A percentile compares a stretch with the other conserved stretches of the same genome.
Evolutionary conservation across 2,888 invertebrate genomes (phyloP).

Genomic region (Cheilosia urbana): DNA sequence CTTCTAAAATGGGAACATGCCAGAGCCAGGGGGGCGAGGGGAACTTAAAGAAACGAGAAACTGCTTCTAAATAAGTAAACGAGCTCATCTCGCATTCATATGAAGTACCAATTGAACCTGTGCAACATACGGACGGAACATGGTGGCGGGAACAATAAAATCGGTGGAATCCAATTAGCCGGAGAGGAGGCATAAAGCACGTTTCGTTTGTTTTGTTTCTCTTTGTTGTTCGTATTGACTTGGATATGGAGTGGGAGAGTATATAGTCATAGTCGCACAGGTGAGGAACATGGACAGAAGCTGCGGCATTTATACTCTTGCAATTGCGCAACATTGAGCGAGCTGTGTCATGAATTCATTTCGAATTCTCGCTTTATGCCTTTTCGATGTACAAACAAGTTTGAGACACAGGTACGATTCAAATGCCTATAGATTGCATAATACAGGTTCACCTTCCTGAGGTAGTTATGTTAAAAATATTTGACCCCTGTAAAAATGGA

Average conservation of each 20-base stretch:
- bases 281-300: conserved; percentile 11
- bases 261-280: conserved; percentile 1
- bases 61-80: conserved; percentile 71
- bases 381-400: too few relatives aligned
- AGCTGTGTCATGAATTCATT: background rate
- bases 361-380: background rate
- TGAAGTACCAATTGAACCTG: conserved; percentile 80
- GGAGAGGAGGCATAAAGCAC: conserved; percentile 72
- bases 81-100: conserved; percentile 82
- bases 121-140: conserved; percentile 19
- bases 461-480: too few relatives aligned
- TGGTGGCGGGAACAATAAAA: conserved; percentile 70
- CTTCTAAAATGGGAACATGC: conserved; percentile 15
- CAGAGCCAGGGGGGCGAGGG: background rate
- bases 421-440: too few relatives aligned
- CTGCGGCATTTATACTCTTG: background rate
- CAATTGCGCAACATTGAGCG: background rate
- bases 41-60: conserved; percentile 48
- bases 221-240: background rate
- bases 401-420: too few relatives aligned
- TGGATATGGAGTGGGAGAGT: background rate
- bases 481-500: too few relatives aligned
- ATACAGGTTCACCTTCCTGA: too few relatives aligned
- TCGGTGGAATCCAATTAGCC: conserved; percentile 74
- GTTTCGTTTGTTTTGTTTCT: conserved; percentile 56